phyloP scores from a whole-genome alignment of 2,113 vertebrate species.

The Lasiurus cinereus region DNA sequence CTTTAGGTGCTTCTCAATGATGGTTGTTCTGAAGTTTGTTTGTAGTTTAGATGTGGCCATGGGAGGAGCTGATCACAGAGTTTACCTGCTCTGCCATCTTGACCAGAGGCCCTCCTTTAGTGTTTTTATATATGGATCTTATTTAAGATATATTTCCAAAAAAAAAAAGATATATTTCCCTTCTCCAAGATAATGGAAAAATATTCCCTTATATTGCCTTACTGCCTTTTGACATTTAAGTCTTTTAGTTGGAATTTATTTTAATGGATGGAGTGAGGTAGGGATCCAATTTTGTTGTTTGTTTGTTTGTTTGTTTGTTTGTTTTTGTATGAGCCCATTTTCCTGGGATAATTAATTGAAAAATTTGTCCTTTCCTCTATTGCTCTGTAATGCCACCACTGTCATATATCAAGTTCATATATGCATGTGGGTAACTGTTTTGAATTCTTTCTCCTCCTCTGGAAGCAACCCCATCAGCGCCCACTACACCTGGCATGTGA shows the following conservation, averaged over 20 bases:
- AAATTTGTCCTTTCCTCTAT: neutral
- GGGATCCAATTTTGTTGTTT: neutral
- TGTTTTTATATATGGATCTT: conserved; percentile 1
- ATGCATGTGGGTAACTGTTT: neutral
- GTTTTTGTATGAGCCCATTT: neutral
- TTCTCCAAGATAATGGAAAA: neutral
- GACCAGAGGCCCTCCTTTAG: neutral
- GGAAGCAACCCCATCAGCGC: conserved; percentile 4
- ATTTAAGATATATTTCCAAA: neutral
- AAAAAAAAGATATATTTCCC: neutral
- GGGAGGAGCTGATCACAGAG: neutral
- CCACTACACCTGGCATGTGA: conserved; percentile 57
- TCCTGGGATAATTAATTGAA: neutral
- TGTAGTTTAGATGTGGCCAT: neutral
- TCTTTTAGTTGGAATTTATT: conserved; percentile 25
- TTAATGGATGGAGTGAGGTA: neutral
- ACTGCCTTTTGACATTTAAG: neutral
- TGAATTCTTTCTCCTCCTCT: neutral
- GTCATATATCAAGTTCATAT: neutral
- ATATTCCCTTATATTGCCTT: neutral
- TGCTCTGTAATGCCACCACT: neutral
- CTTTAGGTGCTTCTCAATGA: neutral
- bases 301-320: neutral
- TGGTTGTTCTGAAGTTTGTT: neutral
- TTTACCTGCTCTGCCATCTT: neutral